Percentiles rank a stretch among this genome's conserved stretches.
phyloP scores from a whole-genome alignment of 2,888 invertebrate species.

The Mantis religiosa region DNA sequence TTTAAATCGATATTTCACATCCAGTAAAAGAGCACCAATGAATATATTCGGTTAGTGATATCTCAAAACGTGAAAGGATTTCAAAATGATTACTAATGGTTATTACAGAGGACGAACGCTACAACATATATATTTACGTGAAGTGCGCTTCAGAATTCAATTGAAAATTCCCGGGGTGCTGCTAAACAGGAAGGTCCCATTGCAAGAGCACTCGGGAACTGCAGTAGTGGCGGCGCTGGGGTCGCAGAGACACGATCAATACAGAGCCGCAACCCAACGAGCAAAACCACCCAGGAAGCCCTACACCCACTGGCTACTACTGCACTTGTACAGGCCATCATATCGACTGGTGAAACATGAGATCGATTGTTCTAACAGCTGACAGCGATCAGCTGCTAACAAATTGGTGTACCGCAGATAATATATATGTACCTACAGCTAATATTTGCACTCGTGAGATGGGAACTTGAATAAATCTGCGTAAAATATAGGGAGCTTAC shows the following conservation, averaged over 20 bases:
- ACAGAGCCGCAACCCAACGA: background rate
- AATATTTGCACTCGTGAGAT: too few relatives aligned
- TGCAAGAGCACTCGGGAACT: background rate
- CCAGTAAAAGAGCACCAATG: too few relatives aligned
- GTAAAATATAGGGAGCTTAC: too few relatives aligned
- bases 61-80: too few relatives aligned
- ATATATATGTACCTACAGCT: too few relatives aligned
- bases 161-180: background rate
- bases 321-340: background rate
- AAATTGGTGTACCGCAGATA: background rate
- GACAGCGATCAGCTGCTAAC: background rate
- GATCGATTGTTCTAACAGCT: background rate
- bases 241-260: background rate
- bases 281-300: background rate
- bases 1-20: too few relatives aligned
- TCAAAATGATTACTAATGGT: too few relatives aligned
- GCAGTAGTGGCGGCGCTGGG: background rate
- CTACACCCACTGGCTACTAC: background rate
- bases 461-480: too few relatives aligned
- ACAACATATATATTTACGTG: too few relatives aligned
- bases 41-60: too few relatives aligned
- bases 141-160: background rate
- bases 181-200: background rate
- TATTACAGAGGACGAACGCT: too few relatives aligned
- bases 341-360: background rate